Evolutionary conservation across 2,113 vertebrate species (phyloP).

Genomic region (Myrmophylax atrothorax): DNA sequence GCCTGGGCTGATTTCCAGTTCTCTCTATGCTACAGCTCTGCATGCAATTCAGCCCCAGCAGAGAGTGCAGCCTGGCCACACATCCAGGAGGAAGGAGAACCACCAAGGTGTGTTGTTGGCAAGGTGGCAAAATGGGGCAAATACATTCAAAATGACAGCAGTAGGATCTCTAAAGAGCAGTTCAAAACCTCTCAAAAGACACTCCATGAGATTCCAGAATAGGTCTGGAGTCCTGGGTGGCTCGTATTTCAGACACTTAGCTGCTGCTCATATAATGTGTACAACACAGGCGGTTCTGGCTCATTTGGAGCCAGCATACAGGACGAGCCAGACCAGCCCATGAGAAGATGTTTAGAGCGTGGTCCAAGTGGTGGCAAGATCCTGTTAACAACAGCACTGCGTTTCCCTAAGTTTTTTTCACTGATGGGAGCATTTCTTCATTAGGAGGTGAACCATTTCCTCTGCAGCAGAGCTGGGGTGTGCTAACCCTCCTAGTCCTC

Average conservation of each 20-base stretch:
- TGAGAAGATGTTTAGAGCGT: not conserved
- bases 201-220: not conserved
- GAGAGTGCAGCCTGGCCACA: not conserved
- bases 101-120: not conserved
- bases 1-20: not conserved
- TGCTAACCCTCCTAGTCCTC: not conserved
- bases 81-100: not conserved
- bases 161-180: not conserved
- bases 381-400: not conserved
- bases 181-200: not conserved
- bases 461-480: not conserved
- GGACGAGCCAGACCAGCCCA: not conserved
- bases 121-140: not conserved
- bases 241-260: not conserved
- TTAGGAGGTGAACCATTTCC: not conserved
- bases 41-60: not conserved
- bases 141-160: not conserved
- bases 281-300: not conserved
- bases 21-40: not conserved
- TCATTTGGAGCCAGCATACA: not conserved
- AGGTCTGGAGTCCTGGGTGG: not conserved
- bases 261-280: not conserved
- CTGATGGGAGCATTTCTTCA: fast-evolving
- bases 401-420: not conserved
- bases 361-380: not conserved